Percentiles rank a stretch among this genome's conserved stretches.
Conservation (phyloP, 2,797 vertebrate genomes). For the Trematomus bernacchii region DNA sequence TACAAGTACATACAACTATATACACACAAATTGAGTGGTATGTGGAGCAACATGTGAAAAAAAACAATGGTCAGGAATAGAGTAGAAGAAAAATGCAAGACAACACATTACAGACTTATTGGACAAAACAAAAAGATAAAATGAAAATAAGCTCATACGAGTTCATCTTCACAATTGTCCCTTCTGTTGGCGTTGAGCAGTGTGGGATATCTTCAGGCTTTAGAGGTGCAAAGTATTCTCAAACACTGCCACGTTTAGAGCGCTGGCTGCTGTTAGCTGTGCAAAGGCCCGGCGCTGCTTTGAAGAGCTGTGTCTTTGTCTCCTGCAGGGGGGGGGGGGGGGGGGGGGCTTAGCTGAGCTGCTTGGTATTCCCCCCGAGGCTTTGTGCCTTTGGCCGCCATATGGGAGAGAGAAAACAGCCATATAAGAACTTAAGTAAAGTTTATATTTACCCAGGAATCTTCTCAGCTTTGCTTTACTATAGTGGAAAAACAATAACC, state of each 20-base stretch:
- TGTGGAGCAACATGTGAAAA: too few relatives aligned
- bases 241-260: slow-evolving; percentile 81
- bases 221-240: slow-evolving; percentile 77
- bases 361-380: slow-evolving; percentile 83
- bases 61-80: too few relatives aligned
- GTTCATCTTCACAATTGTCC: slow-evolving; percentile 55
- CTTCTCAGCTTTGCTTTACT: slow-evolving; percentile 86
- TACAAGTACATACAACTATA: too few relatives aligned
- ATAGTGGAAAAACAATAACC: slow-evolving; percentile 87
- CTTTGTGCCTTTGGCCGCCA: slow-evolving; percentile 85
- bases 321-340: slow-evolving; percentile 46
- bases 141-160: slow-evolving; percentile 1
- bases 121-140: too few relatives aligned
- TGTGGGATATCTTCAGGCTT: slow-evolving; percentile 63
- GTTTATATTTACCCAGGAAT: slow-evolving; percentile 89
- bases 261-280: slow-evolving; percentile 77
- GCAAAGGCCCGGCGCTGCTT: slow-evolving; percentile 77
- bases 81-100: too few relatives aligned
- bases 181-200: slow-evolving; percentile 34
- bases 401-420: slow-evolving; percentile 84
- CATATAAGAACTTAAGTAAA: slow-evolving; percentile 89
- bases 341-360: slow-evolving; percentile 75
- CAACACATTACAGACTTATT: too few relatives aligned
- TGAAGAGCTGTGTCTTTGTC: slow-evolving; percentile 83
- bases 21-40: too few relatives aligned